phyloP scores from a whole-genome alignment of 2,113 vertebrate species.

The Holacanthus passer region DNA sequence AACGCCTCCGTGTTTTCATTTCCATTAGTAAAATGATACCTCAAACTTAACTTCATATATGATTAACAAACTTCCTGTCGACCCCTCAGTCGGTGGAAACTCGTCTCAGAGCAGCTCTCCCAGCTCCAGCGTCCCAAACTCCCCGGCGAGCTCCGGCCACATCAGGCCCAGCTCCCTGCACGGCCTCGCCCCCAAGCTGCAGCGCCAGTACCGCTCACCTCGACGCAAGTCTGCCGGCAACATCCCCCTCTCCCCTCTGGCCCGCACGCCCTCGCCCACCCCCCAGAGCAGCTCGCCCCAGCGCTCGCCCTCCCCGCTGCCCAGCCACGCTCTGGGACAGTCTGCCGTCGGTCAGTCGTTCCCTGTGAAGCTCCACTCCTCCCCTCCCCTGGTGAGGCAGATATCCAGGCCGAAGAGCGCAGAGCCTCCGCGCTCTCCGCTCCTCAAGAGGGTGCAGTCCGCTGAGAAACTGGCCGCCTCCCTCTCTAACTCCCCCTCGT shows the following conservation, averaged over 20 bases:
- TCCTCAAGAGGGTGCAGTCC: conserved; percentile 97
- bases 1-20: no score
- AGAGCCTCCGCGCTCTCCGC: conserved; percentile 93
- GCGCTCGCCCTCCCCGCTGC: conserved; percentile 93
- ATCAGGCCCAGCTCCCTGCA: conserved; percentile 97
- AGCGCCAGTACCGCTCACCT: conserved; percentile 96
- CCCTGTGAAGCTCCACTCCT: conserved; percentile 93
- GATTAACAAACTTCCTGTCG: neutral
- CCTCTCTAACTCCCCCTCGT: conserved; percentile 89
- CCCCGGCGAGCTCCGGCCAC: conserved; percentile 95
- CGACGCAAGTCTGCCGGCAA: conserved; percentile 96
- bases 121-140: conserved; percentile 96
- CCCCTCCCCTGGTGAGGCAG: conserved; percentile 91
- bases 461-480: conserved; percentile 93
- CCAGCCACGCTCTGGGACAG: conserved; percentile 86
- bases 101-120: conserved; percentile 99
- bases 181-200: conserved; percentile 95
- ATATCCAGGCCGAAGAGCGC: conserved; percentile 95
- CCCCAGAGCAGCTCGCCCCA: conserved; percentile 93
- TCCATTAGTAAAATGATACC: no score
- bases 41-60: neutral
- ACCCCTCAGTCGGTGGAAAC: conserved; percentile 89
- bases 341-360: conserved; percentile 86
- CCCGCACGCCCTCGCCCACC: conserved; percentile 95
- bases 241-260: conserved; percentile 95